Evolutionary conservation across 2,888 invertebrate species (phyloP), one percentile per base, ranked within the genome.

Genomic region (Muschampia staudingeri): DNA sequence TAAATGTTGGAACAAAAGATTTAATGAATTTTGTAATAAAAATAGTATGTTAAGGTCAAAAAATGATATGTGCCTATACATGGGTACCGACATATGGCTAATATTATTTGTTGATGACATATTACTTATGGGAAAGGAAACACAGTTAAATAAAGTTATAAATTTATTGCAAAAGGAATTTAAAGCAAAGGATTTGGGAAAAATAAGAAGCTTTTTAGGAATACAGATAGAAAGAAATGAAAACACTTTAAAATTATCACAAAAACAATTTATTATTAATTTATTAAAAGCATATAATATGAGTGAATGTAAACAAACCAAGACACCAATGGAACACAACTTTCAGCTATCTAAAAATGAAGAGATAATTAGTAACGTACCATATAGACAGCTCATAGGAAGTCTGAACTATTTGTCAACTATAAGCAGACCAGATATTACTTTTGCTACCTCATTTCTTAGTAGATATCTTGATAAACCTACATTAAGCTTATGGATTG

Each of bases 121-220:
- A 40, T 52, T 83, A 25, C 14, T 79, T 30, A 73, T 76, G 7
- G 78, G 77, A 37, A 56, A 79, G 34, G n/a, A 8, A 42, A 70
- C 78, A 69, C 48, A 78, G 61, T 76, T 76, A 48, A 82, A 61
- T 48, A 52, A 6, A 52, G 5, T n/a, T 44, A 19, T 80, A 78
- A 42, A 72, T 16, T 76, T 85, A 52, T 52, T 52, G n/a, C 71
- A 82, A 76, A 72, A 67, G 14, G 76, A 81, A 80, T 83, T 80
- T 73, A 80, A 80, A 19, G 73, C 77, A 9, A 85, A 80, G 76
- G 78, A 85, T 48, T 34, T 85, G 37, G 83, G 85, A 78, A 30
- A 83, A 42, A 14, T 80, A 67, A 81, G 80, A 30, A 52, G 67
- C 75, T 84, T 69, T 76, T 73, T 84, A 48, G 82, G 82, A 56